A percentile compares a stretch with the other conserved stretches of the same genome.
Evolutionary conservation across 1,140 invertebrate genomes (phyloP).

Genomic region (Neodiprion fabricii): DNA sequence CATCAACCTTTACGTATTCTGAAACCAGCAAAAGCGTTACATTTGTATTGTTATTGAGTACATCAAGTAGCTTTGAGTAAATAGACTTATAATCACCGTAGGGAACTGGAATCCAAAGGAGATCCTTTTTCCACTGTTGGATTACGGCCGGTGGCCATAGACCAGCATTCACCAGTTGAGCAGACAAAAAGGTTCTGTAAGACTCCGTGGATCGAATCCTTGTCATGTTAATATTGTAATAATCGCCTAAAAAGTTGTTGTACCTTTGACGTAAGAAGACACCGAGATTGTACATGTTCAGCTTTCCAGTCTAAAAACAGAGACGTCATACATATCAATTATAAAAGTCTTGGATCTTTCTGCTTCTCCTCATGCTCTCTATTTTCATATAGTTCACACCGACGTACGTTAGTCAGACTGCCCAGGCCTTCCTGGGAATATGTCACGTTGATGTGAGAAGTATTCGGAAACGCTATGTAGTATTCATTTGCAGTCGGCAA

Average conservation of each 20-base stretch:
- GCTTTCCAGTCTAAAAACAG: conserved; percentile 35
- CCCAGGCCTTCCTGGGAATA: background rate
- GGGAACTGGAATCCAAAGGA: conserved; percentile 68
- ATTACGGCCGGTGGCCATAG: conserved; percentile 54
- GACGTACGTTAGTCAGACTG: background rate
- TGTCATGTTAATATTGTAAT: conserved; percentile 52
- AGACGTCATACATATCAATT: background rate
- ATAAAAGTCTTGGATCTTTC: background rate
- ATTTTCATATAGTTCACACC: background rate
- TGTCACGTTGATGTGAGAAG: background rate
- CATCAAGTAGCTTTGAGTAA: background rate
- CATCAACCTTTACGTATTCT: background rate
- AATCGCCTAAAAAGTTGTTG: conserved; percentile 35
- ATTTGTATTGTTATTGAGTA: background rate
- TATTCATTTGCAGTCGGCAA: background rate
- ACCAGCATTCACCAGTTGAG: conserved; percentile 63
- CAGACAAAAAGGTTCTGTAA: conserved; percentile 65
- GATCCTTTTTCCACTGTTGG: conserved; percentile 54
- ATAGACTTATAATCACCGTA: conserved; percentile 32
- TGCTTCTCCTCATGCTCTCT: background rate
- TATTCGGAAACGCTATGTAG: background rate
- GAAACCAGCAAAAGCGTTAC: background rate
- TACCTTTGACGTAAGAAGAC: conserved; percentile 45
- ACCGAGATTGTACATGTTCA: conserved; percentile 47
- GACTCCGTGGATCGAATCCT: conserved; percentile 59